phyloP scores from a whole-genome alignment of 2,113 vertebrate genomes.

The Trematocara macrostoma region DNA sequence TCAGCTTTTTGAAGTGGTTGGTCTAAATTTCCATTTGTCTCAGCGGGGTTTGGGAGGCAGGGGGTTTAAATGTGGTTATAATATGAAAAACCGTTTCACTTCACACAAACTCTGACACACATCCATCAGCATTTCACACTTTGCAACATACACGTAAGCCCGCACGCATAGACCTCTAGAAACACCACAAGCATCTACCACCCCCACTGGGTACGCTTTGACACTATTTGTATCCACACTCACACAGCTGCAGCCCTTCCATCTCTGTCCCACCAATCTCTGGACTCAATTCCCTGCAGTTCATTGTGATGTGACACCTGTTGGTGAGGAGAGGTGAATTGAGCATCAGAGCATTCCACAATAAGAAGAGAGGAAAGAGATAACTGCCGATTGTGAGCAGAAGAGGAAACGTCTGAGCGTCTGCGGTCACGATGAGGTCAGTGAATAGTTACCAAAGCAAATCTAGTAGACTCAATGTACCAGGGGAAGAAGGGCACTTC shows the following conservation, averaged over 20 bases:
- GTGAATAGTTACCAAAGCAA: constrained; percentile 44
- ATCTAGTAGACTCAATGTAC: constrained; percentile 41
- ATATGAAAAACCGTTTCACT: constrained; percentile 2
- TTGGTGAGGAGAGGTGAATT: constrained; percentile 34
- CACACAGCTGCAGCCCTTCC: background rate
- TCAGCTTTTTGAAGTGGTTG: constrained; percentile 29
- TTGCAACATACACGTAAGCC: background rate
- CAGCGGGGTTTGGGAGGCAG: constrained; percentile 14
- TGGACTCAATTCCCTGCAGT: constrained; percentile 40
- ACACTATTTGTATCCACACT: background rate
- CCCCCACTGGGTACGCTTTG: background rate
- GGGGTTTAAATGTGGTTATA: constrained; percentile 25
- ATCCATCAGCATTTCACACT: background rate
- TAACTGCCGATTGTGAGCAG: constrained; percentile 17
- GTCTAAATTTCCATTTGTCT: constrained; percentile 58
- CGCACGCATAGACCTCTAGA: background rate
- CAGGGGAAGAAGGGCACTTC: background rate
- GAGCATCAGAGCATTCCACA: constrained; percentile 32
- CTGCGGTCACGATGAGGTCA: constrained; percentile 45
- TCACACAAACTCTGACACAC: background rate
- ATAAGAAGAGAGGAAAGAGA: constrained; percentile 33
- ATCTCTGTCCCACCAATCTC: constrained; percentile 11
- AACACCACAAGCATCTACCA: background rate
- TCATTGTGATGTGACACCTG: constrained; percentile 52
- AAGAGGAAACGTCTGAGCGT: constrained; percentile 13